Evolutionary conservation across 2,113 vertebrate genomes (phyloP), one percentile per base, ranked within the genome.

Genomic region (Phrynosoma platyrhinos): DNA sequence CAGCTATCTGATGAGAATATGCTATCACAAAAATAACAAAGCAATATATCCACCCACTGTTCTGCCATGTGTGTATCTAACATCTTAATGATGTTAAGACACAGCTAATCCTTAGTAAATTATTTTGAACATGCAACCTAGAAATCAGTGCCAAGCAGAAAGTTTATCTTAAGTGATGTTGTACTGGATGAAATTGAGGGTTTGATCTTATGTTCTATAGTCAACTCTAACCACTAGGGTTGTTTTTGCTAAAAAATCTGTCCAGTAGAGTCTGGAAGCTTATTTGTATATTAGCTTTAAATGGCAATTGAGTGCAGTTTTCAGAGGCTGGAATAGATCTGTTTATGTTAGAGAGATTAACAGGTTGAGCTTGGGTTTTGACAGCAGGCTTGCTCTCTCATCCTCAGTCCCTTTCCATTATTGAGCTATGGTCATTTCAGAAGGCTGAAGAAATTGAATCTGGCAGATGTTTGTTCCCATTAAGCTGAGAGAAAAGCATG

Each of bases 391-490:
- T 40, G 7, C 53, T 81, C 18, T 81, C 32, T 82, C 27, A 62
- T 64, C 13, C 52, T 76, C 36, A 42, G 40, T 64, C n/a, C 47
- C 32, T 87, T 69, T 87, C 74, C 30, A 82, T 87, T 81, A 87
- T 82, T 87, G 68, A 75, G 86, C 79, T 62, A 62, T 74, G 69
- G 32, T 68, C 36, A 87, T 87, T 87, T 87, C 86, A 81, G 72
- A 81, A 53, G 68, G 72, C n/a, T 81, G 21, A 81, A 87, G 52
- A 58, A 74, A 87, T 58, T 75, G 68, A 81, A 87, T 81, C 79
- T 87, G 68, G 79, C 7, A 25, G 23, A 14, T 87, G 16, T 72
- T 58, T 86, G 64, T 86, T 86, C 80, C 66, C 53, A 72, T 58
- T 81, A 72, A 72, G 42, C n/a, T 20, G 12, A 40, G 62, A 72